Percentiles rank a stretch among this genome's conserved stretches.
Evolutionary conservation across 2,888 invertebrate species (phyloP).

Genomic region (Nowickia ferox): DNA sequence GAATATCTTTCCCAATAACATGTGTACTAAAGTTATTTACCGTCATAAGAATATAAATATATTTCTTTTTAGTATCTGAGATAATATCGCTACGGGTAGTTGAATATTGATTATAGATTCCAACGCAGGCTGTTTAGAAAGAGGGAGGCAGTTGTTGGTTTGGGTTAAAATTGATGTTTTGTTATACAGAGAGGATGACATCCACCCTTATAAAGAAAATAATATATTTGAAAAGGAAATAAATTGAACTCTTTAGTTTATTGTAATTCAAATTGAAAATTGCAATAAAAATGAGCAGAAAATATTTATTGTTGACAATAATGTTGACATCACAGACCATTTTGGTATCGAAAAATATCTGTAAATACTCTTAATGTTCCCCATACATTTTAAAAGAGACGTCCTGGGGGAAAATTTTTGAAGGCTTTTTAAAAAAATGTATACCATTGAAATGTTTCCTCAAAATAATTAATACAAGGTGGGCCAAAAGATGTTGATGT

Average conservation of each 20-base stretch:
- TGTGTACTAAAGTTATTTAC: background rate
- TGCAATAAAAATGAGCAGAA: background rate
- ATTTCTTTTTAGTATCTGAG: background rate
- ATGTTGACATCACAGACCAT: background rate
- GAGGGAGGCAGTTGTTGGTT: background rate
- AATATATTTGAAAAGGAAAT: background rate
- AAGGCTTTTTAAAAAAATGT: background rate
- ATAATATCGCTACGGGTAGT: conserved; percentile 27
- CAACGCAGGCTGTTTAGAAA: background rate
- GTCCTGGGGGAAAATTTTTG: background rate
- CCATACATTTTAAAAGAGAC: background rate
- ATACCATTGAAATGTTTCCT: too few species aligned
- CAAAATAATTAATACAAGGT: too few species aligned
- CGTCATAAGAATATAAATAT: background rate
- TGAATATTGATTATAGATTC: conserved; percentile 39
- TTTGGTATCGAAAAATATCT: background rate
- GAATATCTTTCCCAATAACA: background rate
- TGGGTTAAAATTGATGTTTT: background rate
- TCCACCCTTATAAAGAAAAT: conserved; percentile 4
- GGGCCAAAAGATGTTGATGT: too few species aligned
- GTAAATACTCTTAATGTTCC: too few species aligned
- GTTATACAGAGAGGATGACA: background rate
- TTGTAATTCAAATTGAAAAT: conserved; percentile 9
- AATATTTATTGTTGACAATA: background rate
- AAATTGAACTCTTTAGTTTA: background rate